Conservation (phyloP, 2,113 vertebrate species). For the Andinoacara biseriatus region DNA sequence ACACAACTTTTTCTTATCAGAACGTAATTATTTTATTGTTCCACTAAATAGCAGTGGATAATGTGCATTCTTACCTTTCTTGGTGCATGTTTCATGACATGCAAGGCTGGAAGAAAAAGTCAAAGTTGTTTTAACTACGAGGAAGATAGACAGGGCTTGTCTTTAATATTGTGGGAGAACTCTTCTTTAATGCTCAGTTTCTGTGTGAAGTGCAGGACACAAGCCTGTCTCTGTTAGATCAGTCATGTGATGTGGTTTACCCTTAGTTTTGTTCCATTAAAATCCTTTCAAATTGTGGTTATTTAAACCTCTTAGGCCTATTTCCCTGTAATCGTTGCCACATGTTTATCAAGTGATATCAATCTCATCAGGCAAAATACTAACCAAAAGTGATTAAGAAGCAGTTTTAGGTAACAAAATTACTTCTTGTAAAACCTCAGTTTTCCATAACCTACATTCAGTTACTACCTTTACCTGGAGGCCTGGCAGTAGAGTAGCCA, state of each 20-base stretch:
- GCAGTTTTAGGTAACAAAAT: conserved; percentile 49
- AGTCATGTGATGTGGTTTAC: conserved; percentile 40
- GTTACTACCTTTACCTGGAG: conserved; percentile 29
- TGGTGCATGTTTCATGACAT: conserved; percentile 40
- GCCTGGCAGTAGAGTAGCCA: not conserved
- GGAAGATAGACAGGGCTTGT: conserved; percentile 2
- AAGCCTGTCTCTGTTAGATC: conserved; percentile 35
- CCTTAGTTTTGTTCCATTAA: conserved; percentile 53
- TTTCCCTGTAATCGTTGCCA: conserved; percentile 66
- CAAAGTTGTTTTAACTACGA: conserved; percentile 22
- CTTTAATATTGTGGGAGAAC: conserved; percentile 13
- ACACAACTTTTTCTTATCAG: conserved; percentile 61
- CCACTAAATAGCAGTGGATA: conserved; percentile 40
- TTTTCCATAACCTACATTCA: conserved; percentile 43
- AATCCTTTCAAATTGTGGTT: conserved; percentile 56
- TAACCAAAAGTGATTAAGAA: conserved; percentile 32
- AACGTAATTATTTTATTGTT: conserved; percentile 58
- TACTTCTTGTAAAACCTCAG: conserved; percentile 54
- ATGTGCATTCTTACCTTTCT: conserved; percentile 42
- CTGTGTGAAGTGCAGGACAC: conserved; percentile 40
- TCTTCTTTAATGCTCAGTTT: conserved; percentile 40
- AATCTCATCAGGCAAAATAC: conserved; percentile 63
- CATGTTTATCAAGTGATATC: conserved; percentile 59
- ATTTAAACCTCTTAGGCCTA: conserved; percentile 57
- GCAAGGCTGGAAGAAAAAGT: conserved; percentile 19